These are phyloP conservation scores for Micrasema longulum DNA, from an alignment of 1,140 invertebrate species.

Conservation along the genomic window DNA sequence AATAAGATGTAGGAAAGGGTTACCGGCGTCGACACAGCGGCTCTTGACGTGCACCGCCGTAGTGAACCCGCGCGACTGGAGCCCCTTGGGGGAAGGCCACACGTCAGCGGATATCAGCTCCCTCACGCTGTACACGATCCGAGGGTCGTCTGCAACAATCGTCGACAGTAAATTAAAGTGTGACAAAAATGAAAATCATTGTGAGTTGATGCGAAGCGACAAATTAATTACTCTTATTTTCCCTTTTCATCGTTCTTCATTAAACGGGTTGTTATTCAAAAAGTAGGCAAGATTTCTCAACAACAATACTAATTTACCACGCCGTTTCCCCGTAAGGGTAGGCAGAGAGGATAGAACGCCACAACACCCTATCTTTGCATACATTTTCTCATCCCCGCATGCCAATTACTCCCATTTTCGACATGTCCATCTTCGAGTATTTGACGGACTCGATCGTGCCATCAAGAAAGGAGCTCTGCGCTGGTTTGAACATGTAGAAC, in stretches of 20 bases:
- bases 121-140: conserved; percentile 90
- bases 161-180: not conserved
- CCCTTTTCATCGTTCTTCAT: not conserved
- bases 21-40: conserved; percentile 90
- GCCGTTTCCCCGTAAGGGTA: too few species aligned
- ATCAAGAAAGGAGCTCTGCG: too few species aligned
- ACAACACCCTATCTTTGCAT: not conserved
- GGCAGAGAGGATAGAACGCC: too few species aligned
- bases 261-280: not conserved
- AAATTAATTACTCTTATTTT: not conserved
- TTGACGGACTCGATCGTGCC: too few species aligned
- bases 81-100: conserved; percentile 78
- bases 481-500: too few species aligned
- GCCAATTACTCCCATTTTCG: not conserved
- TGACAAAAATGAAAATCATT: not conserved
- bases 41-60: conserved; percentile 83
- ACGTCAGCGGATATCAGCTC: conserved; percentile 88
- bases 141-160: conserved; percentile 73
- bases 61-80: conserved; percentile 77
- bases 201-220: not conserved
- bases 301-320: not conserved
- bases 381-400: not conserved
- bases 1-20: not conserved
- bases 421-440: too few species aligned
- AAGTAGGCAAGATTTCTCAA: not conserved